Evolutionary conservation across 92 coral and sea anemone genomes (phyloP).

Genomic region (Heliopora coerulea): DNA sequence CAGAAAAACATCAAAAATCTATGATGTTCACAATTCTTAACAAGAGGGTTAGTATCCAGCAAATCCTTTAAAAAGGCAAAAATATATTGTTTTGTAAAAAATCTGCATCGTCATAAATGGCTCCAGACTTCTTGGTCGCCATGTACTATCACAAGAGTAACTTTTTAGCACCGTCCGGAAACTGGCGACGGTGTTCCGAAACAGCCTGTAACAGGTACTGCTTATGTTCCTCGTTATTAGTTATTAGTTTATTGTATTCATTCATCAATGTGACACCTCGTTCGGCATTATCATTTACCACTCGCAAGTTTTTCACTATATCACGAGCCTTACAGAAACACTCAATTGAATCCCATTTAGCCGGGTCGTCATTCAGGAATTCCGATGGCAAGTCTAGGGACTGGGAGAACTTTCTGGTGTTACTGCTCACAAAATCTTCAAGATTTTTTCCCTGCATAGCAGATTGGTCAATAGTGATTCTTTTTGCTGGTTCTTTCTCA

Average conservation of each 20-base stretch:
- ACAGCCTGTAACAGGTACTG: conserved; percentile 5
- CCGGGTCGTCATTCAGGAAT: not conserved
- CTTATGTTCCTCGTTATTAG: not conserved
- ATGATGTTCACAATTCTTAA: no score
- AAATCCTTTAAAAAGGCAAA: no score
- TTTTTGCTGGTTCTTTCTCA: not conserved
- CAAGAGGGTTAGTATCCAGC: no score
- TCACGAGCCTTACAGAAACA: not conserved
- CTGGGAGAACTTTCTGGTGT: not conserved
- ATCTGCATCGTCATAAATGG: no score
- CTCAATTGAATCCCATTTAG: not conserved
- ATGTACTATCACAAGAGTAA: no score
- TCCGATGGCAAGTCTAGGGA: not conserved
- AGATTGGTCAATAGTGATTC: not conserved
- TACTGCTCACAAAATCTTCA: not conserved
- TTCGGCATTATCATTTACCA: conserved; percentile 6
- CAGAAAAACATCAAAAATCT: no score
- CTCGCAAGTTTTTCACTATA: not conserved
- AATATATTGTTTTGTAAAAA: no score
- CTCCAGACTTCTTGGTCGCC: no score
- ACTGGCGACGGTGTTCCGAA: not conserved
- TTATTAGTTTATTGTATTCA: not conserved
- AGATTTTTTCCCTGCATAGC: no score
- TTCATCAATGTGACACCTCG: not conserved
- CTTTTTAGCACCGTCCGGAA: no score